Conservation (phyloP, 2,113 vertebrate genomes). For the Ptilonorhynchus violaceus region DNA sequence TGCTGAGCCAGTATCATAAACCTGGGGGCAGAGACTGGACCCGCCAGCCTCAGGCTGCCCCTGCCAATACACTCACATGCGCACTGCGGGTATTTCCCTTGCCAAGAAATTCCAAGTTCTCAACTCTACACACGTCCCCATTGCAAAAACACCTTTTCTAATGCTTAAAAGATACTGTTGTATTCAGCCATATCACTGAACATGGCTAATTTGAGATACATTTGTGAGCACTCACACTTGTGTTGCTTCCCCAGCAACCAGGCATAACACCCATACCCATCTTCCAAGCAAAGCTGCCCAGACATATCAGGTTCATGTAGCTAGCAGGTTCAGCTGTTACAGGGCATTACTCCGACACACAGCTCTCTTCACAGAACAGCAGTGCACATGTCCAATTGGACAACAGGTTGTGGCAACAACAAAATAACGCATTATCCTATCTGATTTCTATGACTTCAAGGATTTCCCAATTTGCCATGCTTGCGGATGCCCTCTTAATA, state of each 20-base stretch:
- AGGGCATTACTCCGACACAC: background rate
- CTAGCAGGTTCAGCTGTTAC: background rate
- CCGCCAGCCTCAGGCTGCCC: background rate
- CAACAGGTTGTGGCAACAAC: slow-evolving; percentile 3
- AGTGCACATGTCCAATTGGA: background rate
- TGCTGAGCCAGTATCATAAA: background rate
- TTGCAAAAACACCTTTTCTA: background rate
- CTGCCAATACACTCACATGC: background rate
- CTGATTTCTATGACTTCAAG: background rate
- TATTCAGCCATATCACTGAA: background rate
- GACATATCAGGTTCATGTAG: slow-evolving; percentile 18
- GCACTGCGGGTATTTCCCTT: background rate
- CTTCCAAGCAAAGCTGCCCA: background rate
- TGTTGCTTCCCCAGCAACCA: background rate
- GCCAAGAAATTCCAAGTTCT: background rate
- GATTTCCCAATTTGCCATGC: slow-evolving; percentile 20
- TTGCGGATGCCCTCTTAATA: background rate
- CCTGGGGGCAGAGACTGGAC: background rate
- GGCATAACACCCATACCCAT: background rate
- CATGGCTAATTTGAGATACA: background rate
- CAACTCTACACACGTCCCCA: background rate
- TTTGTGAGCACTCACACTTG: background rate
- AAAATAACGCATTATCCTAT: background rate
- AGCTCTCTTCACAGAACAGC: background rate
- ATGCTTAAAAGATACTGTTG: background rate